A percentile compares a stretch with the other conserved stretches of the same genome.
These are phyloP conservation scores for Horisme vitalbata DNA, from an alignment of 2,888 invertebrate genomes.

Conservation along the genomic window DNA sequence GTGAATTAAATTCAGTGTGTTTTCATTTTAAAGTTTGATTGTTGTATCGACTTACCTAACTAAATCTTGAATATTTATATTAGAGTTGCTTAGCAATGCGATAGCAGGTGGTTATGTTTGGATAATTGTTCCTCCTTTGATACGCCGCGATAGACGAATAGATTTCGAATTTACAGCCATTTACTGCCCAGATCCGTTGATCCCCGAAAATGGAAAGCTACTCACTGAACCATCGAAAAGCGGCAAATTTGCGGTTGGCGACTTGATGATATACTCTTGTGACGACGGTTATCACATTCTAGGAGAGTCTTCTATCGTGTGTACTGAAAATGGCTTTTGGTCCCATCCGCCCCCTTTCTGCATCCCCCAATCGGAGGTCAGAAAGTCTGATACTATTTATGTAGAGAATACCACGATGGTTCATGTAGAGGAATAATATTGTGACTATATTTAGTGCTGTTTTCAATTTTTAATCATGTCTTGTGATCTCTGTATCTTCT, in stretches of 20 bases:
- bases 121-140: too few species aligned
- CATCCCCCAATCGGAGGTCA: slow-evolving; percentile 63
- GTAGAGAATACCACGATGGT: slow-evolving; percentile 70
- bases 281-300: slow-evolving; percentile 58
- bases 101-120: too few species aligned
- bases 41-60: too few species aligned
- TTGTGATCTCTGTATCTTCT: too few species aligned
- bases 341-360: slow-evolving; percentile 93
- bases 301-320: slow-evolving; percentile 92
- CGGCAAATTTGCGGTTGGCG: slow-evolving; percentile 89
- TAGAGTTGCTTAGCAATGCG: too few species aligned
- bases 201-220: slow-evolving; percentile 87
- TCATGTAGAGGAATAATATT: slow-evolving; percentile 53
- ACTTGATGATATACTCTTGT: slow-evolving; percentile 89
- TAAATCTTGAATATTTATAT: too few species aligned
- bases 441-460: too few species aligned
- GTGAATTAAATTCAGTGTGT: too few species aligned
- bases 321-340: slow-evolving; percentile 94
- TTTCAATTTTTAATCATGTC: too few species aligned
- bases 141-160: too few species aligned
- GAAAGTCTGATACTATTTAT: slow-evolving; percentile 64
- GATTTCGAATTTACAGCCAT: too few species aligned
- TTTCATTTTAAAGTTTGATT: too few species aligned
- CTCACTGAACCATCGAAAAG: slow-evolving; percentile 65
- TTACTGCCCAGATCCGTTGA: slow-evolving; percentile 89